These are phyloP conservation scores for Pachymerium ferrugineum DNA, from an alignment of 2,888 invertebrate genomes.

Conservation along the genomic window DNA sequence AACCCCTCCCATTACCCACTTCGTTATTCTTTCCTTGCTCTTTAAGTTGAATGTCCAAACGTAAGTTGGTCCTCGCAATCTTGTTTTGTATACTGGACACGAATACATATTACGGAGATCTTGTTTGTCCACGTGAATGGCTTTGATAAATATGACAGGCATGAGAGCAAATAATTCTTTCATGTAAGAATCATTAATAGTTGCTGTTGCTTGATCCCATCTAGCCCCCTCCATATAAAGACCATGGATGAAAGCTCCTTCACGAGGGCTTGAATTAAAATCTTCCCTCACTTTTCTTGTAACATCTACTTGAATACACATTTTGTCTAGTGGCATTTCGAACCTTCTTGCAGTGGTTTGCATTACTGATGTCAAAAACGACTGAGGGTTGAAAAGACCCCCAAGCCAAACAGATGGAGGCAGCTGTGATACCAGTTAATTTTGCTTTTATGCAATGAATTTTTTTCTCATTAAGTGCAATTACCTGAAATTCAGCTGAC, in stretches of 20 bases:
- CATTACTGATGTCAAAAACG: slow-evolving; percentile 93
- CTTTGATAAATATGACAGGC: slow-evolving; percentile 92
- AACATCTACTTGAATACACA: slow-evolving; percentile 95
- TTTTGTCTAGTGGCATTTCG: slow-evolving; percentile 90
- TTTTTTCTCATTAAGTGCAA: neutral
- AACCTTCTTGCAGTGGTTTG: slow-evolving; percentile 91
- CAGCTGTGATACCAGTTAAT: slow-evolving; percentile 54
- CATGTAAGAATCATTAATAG: slow-evolving; percentile 85
- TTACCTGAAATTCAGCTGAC: slow-evolving; percentile 74
- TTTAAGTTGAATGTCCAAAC: slow-evolving; percentile 97
- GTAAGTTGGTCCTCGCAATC: slow-evolving; percentile 86
- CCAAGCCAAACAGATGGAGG: slow-evolving; percentile 92
- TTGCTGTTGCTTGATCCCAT: slow-evolving; percentile 86
- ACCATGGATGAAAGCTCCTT: slow-evolving; percentile 91
- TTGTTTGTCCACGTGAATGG: slow-evolving; percentile 89
- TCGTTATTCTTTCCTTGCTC: slow-evolving; percentile 88
- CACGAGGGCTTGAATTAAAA: slow-evolving; percentile 83
- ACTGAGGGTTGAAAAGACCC: slow-evolving; percentile 98
- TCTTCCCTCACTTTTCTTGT: slow-evolving; percentile 95
- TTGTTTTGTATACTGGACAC: slow-evolving; percentile 93
- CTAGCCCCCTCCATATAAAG: slow-evolving; percentile 92
- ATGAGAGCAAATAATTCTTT: slow-evolving; percentile 88
- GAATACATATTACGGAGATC: slow-evolving; percentile 90
- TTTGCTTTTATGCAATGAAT: neutral
- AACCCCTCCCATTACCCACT: slow-evolving; percentile 93